These are phyloP conservation scores for Muscicapa adusta DNA, from an alignment of 2,113 vertebrate genomes.

Conservation along the genomic window DNA sequence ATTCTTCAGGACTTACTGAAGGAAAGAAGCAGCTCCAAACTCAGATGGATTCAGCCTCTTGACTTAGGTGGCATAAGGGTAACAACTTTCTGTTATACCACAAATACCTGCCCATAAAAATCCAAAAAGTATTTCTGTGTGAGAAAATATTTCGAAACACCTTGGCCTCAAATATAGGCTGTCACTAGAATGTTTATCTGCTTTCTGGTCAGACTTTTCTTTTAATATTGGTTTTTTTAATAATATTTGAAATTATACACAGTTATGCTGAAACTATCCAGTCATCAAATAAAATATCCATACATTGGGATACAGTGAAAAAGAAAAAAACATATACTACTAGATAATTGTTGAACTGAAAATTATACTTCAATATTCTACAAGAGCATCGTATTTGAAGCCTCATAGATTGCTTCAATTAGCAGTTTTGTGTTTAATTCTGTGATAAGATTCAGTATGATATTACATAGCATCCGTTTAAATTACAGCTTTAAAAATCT, in stretches of 20 bases:
- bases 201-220: not conserved
- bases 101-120: not conserved
- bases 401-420: not conserved
- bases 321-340: not conserved
- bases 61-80: not conserved
- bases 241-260: not conserved
- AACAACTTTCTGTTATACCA: not conserved
- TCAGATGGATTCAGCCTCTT: not conserved
- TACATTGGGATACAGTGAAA: not conserved
- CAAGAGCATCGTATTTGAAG: not conserved
- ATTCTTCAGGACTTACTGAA: not conserved
- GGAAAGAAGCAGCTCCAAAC: not conserved
- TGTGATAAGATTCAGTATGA: not conserved
- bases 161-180: not conserved
- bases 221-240: not conserved
- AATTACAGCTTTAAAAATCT: not conserved
- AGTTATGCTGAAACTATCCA: not conserved
- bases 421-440: not conserved
- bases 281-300: not conserved
- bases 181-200: not conserved
- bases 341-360: not conserved
- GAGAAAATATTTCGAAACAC: not conserved
- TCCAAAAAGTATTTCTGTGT: not conserved
- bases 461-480: not conserved
- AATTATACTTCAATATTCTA: not conserved